These are phyloP conservation scores for Poecilia wingei DNA, from an alignment of 2,797 vertebrate species.

Conservation along the genomic window DNA sequence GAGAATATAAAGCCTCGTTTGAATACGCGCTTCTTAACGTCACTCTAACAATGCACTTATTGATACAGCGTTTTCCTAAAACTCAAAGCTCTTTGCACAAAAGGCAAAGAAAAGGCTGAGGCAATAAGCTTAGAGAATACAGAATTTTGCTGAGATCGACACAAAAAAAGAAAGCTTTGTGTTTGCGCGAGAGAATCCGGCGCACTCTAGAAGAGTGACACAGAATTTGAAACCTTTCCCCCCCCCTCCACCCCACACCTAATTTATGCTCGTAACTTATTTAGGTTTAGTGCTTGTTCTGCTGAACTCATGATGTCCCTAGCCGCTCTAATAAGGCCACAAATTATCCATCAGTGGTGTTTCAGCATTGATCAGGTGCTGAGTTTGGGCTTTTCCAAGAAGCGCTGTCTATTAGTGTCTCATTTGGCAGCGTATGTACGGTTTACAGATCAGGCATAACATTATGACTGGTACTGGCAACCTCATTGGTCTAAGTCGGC, in stretches of 20 bases:
- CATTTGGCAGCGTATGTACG: constrained; percentile 30
- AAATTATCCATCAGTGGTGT: constrained; percentile 27
- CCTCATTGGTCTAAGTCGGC: background rate
- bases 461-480: background rate
- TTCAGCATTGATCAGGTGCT: constrained; percentile 50
- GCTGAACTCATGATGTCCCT: constrained; percentile 59
- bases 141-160: constrained; percentile 72
- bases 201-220: constrained; percentile 48
- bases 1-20: constrained; percentile 56
- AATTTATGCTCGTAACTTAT: constrained; percentile 70
- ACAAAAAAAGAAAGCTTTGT: constrained; percentile 59
- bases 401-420: constrained; percentile 42
- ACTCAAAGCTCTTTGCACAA: constrained; percentile 69
- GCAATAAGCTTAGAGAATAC: constrained; percentile 61
- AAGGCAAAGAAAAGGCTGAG: constrained; percentile 60
- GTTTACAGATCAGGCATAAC: background rate
- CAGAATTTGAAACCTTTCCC: constrained; percentile 52
- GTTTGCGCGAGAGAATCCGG: constrained; percentile 49
- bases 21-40: constrained; percentile 65
- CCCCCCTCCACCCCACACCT: constrained; percentile 30
- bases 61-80: constrained; percentile 66
- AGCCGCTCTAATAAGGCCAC: constrained; percentile 41
- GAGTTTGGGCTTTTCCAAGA: constrained; percentile 41
- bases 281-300: constrained; percentile 62
- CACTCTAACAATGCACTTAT: constrained; percentile 68